Conservation (phyloP, 2,888 invertebrate species). For the Anaspis maculata region DNA sequence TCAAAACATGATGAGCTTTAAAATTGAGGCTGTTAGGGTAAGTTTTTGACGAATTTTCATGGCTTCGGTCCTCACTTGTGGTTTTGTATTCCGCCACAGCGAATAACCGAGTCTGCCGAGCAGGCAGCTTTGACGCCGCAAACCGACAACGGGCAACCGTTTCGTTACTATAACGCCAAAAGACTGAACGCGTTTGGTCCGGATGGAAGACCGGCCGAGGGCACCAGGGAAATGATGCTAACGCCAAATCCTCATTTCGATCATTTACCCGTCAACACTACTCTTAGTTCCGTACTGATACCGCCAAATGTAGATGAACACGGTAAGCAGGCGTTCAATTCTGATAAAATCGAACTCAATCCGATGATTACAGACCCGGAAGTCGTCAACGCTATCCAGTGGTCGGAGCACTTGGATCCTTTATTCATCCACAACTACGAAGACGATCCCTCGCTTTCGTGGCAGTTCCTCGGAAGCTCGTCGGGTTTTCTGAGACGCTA, state of each 20-base stretch:
- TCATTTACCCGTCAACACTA: slow-evolving; percentile 75
- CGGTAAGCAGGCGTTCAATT: too few relatives aligned
- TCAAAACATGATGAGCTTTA: slow-evolving; percentile 89
- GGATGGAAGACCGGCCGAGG: slow-evolving; percentile 64
- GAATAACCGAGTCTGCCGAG: slow-evolving; percentile 87
- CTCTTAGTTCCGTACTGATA: slow-evolving; percentile 80
- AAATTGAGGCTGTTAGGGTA: slow-evolving; percentile 87
- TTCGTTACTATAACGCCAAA: slow-evolving; percentile 73
- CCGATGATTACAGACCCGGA: slow-evolving; percentile 73
- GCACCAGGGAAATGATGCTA: slow-evolving; percentile 62
- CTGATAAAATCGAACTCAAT: too few relatives aligned
- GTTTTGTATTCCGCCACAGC: too few relatives aligned
- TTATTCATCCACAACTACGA: slow-evolving; percentile 85
- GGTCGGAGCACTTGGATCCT: slow-evolving; percentile 89
- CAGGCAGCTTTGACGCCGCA: slow-evolving; percentile 70
- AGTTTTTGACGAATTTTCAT: slow-evolving; percentile 36
- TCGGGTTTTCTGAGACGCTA: slow-evolving; percentile 90
- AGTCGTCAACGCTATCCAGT: slow-evolving; percentile 83
- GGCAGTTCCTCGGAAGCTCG: slow-evolving; percentile 98
- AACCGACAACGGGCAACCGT: slow-evolving; percentile 36
- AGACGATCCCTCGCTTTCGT: slow-evolving; percentile 84
- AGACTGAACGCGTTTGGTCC: slow-evolving; percentile 70
- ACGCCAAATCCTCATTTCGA: slow-evolving; percentile 78
- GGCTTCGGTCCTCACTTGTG: too few relatives aligned
- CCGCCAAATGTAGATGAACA: slow-evolving; percentile 70